phyloP scores from a whole-genome alignment of 2,888 invertebrate species.

The Pardosa pseudoannulata region DNA sequence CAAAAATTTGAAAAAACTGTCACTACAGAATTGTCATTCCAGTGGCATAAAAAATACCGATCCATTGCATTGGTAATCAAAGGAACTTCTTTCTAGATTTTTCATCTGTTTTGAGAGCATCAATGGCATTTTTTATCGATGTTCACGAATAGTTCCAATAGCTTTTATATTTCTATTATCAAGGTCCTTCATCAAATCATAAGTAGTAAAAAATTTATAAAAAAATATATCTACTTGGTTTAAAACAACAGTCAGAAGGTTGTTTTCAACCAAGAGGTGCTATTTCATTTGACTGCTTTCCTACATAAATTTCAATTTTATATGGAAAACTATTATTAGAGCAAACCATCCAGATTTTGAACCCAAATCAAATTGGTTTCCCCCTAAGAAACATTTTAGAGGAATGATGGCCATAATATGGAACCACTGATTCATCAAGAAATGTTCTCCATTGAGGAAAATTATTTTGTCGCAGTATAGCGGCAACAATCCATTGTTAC shows the following conservation, averaged over 20 bases:
- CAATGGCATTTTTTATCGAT: neutral
- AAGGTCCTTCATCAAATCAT: constrained; percentile 18
- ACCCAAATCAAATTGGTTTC: neutral
- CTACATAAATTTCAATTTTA: constrained; percentile 8
- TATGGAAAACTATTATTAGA: neutral
- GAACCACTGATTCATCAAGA: no score
- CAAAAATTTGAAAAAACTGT: constrained; percentile 18
- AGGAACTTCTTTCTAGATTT: neutral
- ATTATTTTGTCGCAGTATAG: no score
- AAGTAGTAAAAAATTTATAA: neutral
- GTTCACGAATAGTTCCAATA: neutral
- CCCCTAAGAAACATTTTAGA: neutral
- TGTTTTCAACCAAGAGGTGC: neutral
- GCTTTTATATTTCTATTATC: neutral
- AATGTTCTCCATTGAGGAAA: constrained; percentile 1
- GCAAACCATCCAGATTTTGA: constrained; percentile 11
- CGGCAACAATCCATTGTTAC: no score
- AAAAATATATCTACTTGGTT: constrained; percentile 24
- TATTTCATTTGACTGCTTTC: neutral
- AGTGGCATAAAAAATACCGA: neutral
- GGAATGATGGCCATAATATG: neutral
- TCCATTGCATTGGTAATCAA: neutral
- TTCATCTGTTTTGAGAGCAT: neutral
- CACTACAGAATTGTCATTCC: constrained; percentile 21
- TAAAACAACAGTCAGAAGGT: neutral